Evolutionary conservation across 2,113 vertebrate species (phyloP).

Genomic region (Cyprinodon brontotheroides): DNA sequence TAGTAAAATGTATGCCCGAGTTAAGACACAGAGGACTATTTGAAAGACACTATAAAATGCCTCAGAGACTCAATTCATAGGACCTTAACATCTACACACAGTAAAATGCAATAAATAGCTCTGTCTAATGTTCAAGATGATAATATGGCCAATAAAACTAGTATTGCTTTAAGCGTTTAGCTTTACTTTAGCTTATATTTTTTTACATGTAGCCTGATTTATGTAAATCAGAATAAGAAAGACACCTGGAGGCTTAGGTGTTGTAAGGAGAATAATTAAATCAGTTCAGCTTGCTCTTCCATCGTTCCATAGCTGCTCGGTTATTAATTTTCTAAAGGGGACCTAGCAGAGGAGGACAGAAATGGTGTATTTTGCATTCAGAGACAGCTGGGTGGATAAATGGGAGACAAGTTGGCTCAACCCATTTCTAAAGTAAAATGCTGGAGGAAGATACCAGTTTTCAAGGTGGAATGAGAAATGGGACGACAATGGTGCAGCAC

Average conservation of each 20-base stretch:
- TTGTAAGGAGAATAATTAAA: constrained; percentile 42
- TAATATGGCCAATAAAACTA: neutral
- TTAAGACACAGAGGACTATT: too few species aligned
- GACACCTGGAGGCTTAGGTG: constrained; percentile 18
- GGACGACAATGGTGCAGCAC: constrained; percentile 50
- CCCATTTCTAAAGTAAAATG: constrained; percentile 18
- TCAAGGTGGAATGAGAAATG: constrained; percentile 50
- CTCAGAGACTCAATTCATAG: too few species aligned
- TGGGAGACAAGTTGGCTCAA: constrained; percentile 33
- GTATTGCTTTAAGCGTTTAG: neutral
- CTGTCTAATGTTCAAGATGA: neutral
- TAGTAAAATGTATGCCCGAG: too few species aligned
- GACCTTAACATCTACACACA: neutral
- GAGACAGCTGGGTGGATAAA: constrained; percentile 43
- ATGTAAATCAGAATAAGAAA: constrained; percentile 5
- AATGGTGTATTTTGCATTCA: constrained; percentile 34
- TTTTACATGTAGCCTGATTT: neutral
- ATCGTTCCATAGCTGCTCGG: constrained; percentile 21
- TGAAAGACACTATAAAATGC: too few species aligned
- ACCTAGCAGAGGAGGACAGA: constrained; percentile 38
- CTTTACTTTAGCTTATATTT: neutral
- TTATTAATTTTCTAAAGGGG: constrained; percentile 47
- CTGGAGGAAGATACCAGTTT: constrained; percentile 47
- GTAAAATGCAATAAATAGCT: neutral
- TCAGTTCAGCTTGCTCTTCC: constrained; percentile 25